Base-by-base conservation (phyloP, 2,888 invertebrate species). In the Lepidocyrtinus sp. region DNA sequence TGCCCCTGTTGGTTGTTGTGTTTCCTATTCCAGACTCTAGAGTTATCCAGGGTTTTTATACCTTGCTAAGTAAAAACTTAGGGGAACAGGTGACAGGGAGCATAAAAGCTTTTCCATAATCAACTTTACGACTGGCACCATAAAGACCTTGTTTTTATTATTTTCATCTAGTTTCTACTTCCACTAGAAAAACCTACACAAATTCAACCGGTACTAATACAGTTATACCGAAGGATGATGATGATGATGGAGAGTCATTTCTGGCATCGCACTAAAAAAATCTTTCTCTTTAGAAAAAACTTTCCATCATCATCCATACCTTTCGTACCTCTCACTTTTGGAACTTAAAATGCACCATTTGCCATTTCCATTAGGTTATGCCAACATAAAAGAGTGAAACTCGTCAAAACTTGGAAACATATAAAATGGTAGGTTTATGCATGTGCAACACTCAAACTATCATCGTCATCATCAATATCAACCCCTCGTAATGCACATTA, bases 21-120 rank as follows among this genome's bases (percentile, higher is more conserved):
- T 36, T 36, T 36, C 5, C 36, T 36, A 7, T 12, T 36, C 36
- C 36, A 36, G 36, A 36, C 5, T 7, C 5, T 36, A 36, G 12
- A 36, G 12, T 7, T 7, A 7, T 36, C 12, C 36, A 7, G 36
- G 36, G 36, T 12, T n/a, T n/a, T n/a, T n/a, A n/a, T n/a, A n/a
- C n/a, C n/a, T n/a, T n/a, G n/a, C n/a, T n/a, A n/a, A 65, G 27
- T n/a, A 21, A 68, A 22, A 50, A 24, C 15, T n/a, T 36, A 36
- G 12, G 76, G 70, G 76, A 76, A 76, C 76, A 76, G 76, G 76
- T 76, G 76, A 76, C 76, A 76, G 76, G 36, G 70, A 70, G 63
- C 76, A 76, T 76, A 76, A 76, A 76, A 76, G 76, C 76, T 76
- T 76, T 76, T 76, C 70, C 76, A 76, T 76, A 76, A 76, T 76